phyloP scores from a whole-genome alignment of 2,888 invertebrate species.

The Caenorhabditis sp. region DNA sequence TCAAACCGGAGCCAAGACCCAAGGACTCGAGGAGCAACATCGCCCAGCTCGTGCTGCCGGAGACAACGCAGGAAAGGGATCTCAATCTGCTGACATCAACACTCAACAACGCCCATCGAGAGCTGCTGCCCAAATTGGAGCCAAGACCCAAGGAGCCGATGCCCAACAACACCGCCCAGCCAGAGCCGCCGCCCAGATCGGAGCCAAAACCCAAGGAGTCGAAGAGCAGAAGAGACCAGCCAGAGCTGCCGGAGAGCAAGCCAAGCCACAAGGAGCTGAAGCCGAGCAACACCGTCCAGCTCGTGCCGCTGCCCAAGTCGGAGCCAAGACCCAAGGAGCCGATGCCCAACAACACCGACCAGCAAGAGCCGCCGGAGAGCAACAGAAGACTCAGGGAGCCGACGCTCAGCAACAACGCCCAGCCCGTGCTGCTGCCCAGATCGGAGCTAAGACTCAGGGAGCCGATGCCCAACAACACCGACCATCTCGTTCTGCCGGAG shows the following conservation, averaged over 20 bases:
- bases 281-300: conserved; percentile 1
- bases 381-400: conserved; percentile 2
- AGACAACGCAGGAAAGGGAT: not conserved
- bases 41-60: too few relatives aligned
- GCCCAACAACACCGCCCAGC: not conserved
- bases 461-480: not conserved
- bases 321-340: not conserved
- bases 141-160: conserved; percentile 6
- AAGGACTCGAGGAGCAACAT: not conserved
- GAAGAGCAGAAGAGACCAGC: not conserved
- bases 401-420: not conserved
- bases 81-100: not conserved
- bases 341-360: not conserved
- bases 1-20: not conserved
- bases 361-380: conserved; percentile 4
- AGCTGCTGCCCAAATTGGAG: not conserved
- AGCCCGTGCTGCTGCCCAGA: not conserved
- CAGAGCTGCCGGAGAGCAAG: not conserved
- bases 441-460: not conserved
- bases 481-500: not conserved
- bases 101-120: conserved; percentile 7
- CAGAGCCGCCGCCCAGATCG: not conserved
- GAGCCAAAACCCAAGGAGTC: conserved; percentile 3
- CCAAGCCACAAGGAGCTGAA: not conserved
- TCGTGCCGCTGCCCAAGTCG: not conserved